A percentile compares a stretch with the other conserved stretches of the same genome.
phyloP scores from a whole-genome alignment of 2,113 vertebrate genomes.

The Rana temporaria region DNA sequence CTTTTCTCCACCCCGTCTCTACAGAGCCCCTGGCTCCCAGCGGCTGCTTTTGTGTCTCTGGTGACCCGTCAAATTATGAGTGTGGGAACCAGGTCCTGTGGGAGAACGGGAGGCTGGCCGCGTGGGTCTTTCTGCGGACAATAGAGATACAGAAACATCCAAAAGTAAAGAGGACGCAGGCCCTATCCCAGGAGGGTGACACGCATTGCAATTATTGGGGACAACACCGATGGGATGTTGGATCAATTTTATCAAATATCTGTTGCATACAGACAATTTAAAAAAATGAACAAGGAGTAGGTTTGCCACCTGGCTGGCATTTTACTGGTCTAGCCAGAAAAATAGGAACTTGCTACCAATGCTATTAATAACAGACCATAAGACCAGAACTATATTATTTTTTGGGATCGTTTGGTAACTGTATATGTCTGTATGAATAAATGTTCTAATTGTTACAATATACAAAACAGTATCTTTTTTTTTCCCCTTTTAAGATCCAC shows the following conservation, averaged over 20 bases:
- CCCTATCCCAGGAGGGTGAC: neutral
- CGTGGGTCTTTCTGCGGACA: constrained; percentile 45
- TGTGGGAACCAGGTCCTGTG: constrained; percentile 79
- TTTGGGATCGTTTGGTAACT: too few species aligned
- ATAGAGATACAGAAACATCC: constrained; percentile 40
- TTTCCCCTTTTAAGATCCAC: too few species aligned
- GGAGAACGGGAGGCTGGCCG: neutral
- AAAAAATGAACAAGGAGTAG: neutral
- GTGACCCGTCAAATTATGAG: constrained; percentile 83
- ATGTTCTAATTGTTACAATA: too few species aligned
- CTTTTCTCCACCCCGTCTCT: constrained; percentile 51
- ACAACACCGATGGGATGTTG: too few species aligned
- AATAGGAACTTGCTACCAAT: too few species aligned
- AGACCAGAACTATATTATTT: too few species aligned
- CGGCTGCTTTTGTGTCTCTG: constrained; percentile 80
- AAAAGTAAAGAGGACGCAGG: neutral
- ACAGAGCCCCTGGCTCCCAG: constrained; percentile 70
- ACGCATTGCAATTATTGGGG: neutral
- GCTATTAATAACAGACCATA: too few species aligned
- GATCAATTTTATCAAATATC: neutral
- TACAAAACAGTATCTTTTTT: too few species aligned
- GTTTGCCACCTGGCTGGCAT: too few species aligned
- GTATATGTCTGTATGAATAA: too few species aligned
- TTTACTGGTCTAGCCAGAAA: too few species aligned
- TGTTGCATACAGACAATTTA: neutral